These are phyloP conservation scores for Ips typographus DNA, from an alignment of 1,140 invertebrate species.

Conservation along the genomic window DNA sequence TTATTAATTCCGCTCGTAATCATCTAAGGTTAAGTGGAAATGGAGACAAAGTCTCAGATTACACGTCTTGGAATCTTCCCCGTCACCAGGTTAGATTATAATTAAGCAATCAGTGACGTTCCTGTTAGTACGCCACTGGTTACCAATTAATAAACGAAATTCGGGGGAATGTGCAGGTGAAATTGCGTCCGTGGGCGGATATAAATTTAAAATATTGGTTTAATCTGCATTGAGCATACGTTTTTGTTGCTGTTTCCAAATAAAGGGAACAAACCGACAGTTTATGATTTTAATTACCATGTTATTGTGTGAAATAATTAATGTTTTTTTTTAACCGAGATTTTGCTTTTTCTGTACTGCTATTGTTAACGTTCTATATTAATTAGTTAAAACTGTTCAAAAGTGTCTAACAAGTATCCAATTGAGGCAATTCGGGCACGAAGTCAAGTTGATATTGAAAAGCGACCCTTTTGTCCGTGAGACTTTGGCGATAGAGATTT, in stretches of 20 bases:
- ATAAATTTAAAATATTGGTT: constrained; percentile 36
- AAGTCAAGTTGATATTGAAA: neutral
- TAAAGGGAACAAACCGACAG: constrained; percentile 9
- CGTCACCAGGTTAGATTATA: neutral
- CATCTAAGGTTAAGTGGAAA: no score
- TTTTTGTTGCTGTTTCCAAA: constrained; percentile 17
- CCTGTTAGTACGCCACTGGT: constrained; percentile 8
- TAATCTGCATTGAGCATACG: constrained; percentile 24
- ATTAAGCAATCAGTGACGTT: constrained; percentile 2
- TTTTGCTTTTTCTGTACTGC: no score
- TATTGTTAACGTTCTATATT: no score
- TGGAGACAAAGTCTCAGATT: no score
- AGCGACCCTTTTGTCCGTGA: constrained; percentile 2
- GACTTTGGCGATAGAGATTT: constrained; percentile 19
- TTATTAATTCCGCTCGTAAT: neutral
- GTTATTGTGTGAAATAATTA: constrained; percentile 6
- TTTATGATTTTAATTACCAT: constrained; percentile 18
- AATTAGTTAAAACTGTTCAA: no score
- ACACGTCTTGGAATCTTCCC: no score
- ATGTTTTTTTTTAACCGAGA: no score
- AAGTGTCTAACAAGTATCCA: no score
- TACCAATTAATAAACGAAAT: constrained; percentile 29
- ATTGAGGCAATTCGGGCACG: no score
- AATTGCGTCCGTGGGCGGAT: constrained; percentile 28
- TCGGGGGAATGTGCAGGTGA: constrained; percentile 29